Conservation (phyloP, 2,113 vertebrate genomes). For the Sinocyclocheilus anophthalmus region DNA sequence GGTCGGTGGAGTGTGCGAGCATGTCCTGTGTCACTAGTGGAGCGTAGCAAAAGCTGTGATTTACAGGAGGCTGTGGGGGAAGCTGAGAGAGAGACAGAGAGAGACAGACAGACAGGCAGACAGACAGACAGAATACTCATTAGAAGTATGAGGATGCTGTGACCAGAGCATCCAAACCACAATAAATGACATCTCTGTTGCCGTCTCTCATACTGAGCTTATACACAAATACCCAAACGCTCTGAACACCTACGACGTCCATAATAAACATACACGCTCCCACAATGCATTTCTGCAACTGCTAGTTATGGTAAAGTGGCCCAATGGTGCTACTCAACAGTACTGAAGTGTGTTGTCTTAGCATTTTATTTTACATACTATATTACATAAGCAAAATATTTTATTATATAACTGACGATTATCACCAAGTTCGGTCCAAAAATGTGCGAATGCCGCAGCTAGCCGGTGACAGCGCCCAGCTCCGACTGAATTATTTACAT, state of each 20-base stretch:
- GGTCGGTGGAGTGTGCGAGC: slow-evolving; percentile 43
- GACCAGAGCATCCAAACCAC: slow-evolving; percentile 5
- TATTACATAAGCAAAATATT: not conserved
- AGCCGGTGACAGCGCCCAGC: not conserved
- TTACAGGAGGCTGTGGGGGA: slow-evolving; percentile 41
- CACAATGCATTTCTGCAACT: slow-evolving; percentile 10
- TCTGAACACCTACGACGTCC: not conserved
- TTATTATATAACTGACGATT: not conserved
- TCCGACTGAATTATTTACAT: slow-evolving; percentile 23
- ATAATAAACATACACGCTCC: not conserved
- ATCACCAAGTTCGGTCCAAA: not conserved
- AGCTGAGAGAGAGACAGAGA: not conserved
- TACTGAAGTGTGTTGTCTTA: not conserved
- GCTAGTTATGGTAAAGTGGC: not conserved
- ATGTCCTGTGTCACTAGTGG: slow-evolving; percentile 51
- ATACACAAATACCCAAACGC: not conserved
- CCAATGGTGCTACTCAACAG: not conserved
- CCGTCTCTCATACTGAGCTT: slow-evolving; percentile 5
- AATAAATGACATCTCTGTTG: slow-evolving; percentile 1
- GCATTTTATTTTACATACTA: not conserved
- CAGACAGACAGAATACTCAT: slow-evolving; percentile 31
- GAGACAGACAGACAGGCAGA: not conserved
- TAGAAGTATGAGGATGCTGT: slow-evolving; percentile 24
- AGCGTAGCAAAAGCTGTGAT: slow-evolving; percentile 54
- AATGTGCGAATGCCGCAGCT: not conserved